phyloP scores from a whole-genome alignment of 2,797 vertebrate genomes.

The Taeniopygia guttata region DNA sequence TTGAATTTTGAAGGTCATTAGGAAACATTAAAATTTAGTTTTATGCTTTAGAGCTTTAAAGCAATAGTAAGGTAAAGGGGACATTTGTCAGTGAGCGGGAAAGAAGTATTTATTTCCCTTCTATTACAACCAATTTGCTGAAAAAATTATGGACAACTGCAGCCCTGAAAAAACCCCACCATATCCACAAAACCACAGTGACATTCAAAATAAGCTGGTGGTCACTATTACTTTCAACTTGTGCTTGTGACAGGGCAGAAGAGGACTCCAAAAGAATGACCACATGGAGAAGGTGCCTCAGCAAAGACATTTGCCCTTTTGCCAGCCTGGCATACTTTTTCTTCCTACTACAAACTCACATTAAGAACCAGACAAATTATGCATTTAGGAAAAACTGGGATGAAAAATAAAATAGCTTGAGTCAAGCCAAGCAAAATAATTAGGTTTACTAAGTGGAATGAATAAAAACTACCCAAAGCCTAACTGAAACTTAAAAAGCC shows the following conservation, averaged over 20 bases:
- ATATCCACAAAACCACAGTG: neutral
- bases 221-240: neutral
- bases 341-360: neutral
- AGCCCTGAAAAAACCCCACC: fast-evolving
- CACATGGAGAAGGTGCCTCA: neutral
- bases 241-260: neutral
- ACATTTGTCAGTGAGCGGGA: neutral
- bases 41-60: constrained; percentile 69
- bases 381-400: neutral
- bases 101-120: neutral
- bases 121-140: constrained; percentile 9
- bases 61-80: constrained; percentile 59
- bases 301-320: neutral
- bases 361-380: neutral
- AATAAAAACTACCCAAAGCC: neutral
- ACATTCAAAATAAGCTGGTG: neutral
- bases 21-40: constrained; percentile 70
- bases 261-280: neutral
- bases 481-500: neutral
- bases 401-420: neutral
- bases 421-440: neutral
- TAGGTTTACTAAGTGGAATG: neutral
- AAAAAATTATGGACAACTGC: neutral
- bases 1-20: constrained; percentile 76
- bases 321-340: neutral